Conservation (phyloP, 2,888 invertebrate genomes). For the Drosophila mercatorum region DNA sequence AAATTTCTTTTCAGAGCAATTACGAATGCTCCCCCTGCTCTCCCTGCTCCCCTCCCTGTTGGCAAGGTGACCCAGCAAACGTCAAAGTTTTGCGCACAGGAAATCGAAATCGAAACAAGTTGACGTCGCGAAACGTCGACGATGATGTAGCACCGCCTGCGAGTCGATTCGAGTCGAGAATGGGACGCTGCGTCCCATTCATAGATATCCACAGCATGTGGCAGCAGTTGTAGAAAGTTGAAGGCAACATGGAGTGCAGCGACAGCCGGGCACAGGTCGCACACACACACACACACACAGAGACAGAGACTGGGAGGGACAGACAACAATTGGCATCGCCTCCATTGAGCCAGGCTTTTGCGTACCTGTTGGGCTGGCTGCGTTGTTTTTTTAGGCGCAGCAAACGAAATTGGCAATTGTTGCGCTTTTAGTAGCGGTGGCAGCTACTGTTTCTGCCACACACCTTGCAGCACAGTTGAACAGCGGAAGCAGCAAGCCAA, state of each 20-base stretch:
- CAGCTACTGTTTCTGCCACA: slow-evolving; percentile 74
- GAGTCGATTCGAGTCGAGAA: slow-evolving; percentile 29
- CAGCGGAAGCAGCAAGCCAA: slow-evolving; percentile 57
- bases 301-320: neutral
- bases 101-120: slow-evolving; percentile 78
- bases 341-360: slow-evolving; percentile 46
- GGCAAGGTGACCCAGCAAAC: slow-evolving; percentile 66
- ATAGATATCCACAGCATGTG: slow-evolving; percentile 73
- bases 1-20: slow-evolving; percentile 74
- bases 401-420: slow-evolving; percentile 77
- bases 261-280: slow-evolving; percentile 50
- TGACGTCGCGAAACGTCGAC: slow-evolving; percentile 67
- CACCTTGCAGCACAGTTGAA: slow-evolving; percentile 60
- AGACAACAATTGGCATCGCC: slow-evolving; percentile 32
- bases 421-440: slow-evolving; percentile 62
- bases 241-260: slow-evolving; percentile 44
- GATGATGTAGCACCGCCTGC: slow-evolving; percentile 73
- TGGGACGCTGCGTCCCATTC: slow-evolving; percentile 48
- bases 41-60: neutral
- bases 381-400: slow-evolving; percentile 63
- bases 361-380: slow-evolving; percentile 64
- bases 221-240: slow-evolving; percentile 73
- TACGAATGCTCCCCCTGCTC: slow-evolving; percentile 63
- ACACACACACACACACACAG: slow-evolving; percentile 1
- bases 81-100: slow-evolving; percentile 69